phyloP scores from a whole-genome alignment of 2,888 invertebrate genomes.

The Papilio protenor region DNA sequence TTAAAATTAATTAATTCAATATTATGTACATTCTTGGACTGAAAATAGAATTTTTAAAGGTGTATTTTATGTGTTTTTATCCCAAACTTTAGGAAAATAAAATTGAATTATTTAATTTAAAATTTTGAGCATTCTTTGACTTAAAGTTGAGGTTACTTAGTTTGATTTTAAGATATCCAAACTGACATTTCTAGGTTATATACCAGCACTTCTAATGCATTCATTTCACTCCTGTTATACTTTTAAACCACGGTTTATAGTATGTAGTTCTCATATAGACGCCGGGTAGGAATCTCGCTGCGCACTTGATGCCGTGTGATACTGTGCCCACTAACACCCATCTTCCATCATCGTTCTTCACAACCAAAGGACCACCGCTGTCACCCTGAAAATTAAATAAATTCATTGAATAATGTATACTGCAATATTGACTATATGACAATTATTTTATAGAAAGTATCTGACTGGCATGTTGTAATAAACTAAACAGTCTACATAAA shows the following conservation, averaged over 20 bases:
- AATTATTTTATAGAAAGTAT: too few relatives aligned
- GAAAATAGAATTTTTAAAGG: not conserved
- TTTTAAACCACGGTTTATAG: conserved; percentile 96
- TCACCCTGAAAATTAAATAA: conserved; percentile 88
- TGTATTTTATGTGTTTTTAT: not conserved
- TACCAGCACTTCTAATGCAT: not conserved
- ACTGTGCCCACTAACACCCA: conserved; percentile 96
- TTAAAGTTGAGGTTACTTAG: not conserved
- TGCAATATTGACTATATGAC: too few relatives aligned
- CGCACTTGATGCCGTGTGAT: conserved; percentile 97
- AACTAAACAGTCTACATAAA: too few relatives aligned
- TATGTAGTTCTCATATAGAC: conserved; percentile 97
- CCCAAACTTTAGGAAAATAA: not conserved
- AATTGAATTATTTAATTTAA: not conserved
- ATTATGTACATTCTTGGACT: not conserved
- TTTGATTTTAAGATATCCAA: conserved; percentile 2
- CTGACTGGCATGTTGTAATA: too few relatives aligned
- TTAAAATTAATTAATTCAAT: not conserved
- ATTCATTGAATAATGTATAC: not conserved
- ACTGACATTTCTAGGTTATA: not conserved
- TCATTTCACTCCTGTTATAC: conserved; percentile 88
- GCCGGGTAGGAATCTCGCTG: conserved; percentile 95
- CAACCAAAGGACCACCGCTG: conserved; percentile 95
- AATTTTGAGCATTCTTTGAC: conserved; percentile 18
- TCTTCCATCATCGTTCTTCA: conserved; percentile 92